Evolutionary conservation across 2,797 vertebrate genomes (phyloP), one percentile per base, ranked within the genome.

Genomic region (Potorous gilbertii): DNA sequence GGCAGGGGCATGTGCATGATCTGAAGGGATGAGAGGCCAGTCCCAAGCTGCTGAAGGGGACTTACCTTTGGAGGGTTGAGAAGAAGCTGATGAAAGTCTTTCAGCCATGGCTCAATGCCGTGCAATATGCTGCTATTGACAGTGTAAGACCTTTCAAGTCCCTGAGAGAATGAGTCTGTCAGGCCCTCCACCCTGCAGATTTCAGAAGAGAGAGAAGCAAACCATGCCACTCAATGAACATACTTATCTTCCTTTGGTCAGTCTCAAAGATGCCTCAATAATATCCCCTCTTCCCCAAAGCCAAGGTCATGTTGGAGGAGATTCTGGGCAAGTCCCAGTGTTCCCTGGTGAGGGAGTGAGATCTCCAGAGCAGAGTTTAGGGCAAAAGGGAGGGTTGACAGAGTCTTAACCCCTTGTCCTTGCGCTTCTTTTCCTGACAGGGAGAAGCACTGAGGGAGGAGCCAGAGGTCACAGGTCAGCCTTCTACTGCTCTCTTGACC

Each of bases 121-220:
- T 98, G 98, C 96, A 99, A 98, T 98, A 99, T 99, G 98, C 99
- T 99, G 99, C 99, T 99, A 98, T 98, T 99, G 99, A 99, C 99
- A 98, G 99, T 98, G 98, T 99, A 99, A 98, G 99, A 98, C 99
- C 99, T 99, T 99, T 99, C 99, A 97, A 99, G 99, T 99, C 99
- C 99, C 99, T 99, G 99, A 99, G 99, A 99, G 99, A 99, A 99
- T 97, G 99, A 99, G 99, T 99, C 99, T 99, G 99, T 99, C 98
- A 99, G 98, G 98, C 99, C 99, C 98, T 99, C 99, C 98, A 99
- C 98, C 97, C 99, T 99, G 98, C 1, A 74, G 93, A 90, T 24
- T 87, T 54, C 89, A 50, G 57, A 66, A 90, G 57, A 94, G 16
- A 55, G 94, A 56, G 87, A 52, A 11, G 8, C 14, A 10, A 6